These are phyloP conservation scores for Erebia epiphron DNA, from an alignment of 2,888 invertebrate genomes.

Conservation along the genomic window DNA sequence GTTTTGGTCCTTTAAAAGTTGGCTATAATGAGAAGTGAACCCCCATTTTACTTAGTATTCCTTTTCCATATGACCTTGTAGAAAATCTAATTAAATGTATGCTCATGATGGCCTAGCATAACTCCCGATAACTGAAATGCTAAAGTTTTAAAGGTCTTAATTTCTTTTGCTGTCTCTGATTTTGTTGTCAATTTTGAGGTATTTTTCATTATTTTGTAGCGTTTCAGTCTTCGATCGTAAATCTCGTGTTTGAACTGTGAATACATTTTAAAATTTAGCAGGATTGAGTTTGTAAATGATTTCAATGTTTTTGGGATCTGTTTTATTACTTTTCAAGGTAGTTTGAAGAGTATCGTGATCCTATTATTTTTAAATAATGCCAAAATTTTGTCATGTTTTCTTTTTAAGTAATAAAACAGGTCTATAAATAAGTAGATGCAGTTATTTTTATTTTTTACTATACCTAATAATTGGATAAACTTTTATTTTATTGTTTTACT, in stretches of 20 bases:
- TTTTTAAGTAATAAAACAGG: background rate
- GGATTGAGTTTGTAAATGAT: background rate
- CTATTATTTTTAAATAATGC: background rate
- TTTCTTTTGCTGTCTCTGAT: background rate
- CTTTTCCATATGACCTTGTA: too few species aligned
- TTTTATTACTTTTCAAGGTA: background rate
- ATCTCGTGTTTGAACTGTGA: background rate
- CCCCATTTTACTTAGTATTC: too few species aligned
- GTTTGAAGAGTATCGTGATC: too few species aligned
- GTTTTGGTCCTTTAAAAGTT: too few species aligned
- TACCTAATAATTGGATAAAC: conserved; percentile 1
- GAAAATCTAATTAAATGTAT: background rate
- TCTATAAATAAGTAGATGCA: background rate
- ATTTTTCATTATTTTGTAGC: background rate
- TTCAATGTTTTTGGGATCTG: background rate
- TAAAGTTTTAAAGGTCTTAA: background rate
- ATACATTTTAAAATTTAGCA: background rate
- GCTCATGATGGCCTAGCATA: background rate
- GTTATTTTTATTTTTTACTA: background rate
- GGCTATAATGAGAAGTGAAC: too few species aligned
- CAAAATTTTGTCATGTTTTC: background rate
- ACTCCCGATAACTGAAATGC: background rate
- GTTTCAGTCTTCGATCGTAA: background rate
- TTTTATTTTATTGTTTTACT: background rate
- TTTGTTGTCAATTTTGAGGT: background rate